Percentiles rank a stretch among this genome's conserved stretches.
Evolutionary conservation across 2,888 invertebrate genomes (phyloP).

Genomic region (Pseudococcus jackbeardsleyi): DNA sequence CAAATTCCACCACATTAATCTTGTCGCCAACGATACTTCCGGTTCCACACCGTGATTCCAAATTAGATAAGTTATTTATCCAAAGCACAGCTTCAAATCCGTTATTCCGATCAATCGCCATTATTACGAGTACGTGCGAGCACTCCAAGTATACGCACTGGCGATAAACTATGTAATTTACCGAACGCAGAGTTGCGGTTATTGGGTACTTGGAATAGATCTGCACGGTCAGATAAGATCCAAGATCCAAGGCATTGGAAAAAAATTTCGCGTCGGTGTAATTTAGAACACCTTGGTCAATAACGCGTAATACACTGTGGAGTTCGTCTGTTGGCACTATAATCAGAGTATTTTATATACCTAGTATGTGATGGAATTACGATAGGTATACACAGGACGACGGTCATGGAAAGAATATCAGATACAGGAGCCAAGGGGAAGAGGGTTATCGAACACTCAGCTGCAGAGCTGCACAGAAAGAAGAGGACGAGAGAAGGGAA

Average conservation of each 20-base stretch:
- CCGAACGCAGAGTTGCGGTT: constrained; percentile 9
- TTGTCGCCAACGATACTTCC: neutral
- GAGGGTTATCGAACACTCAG: neutral
- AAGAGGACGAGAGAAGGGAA: neutral
- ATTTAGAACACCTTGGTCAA: neutral
- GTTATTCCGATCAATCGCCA: neutral
- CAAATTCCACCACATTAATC: too few relatives aligned
- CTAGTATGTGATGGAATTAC: neutral
- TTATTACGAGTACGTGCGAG: neutral
- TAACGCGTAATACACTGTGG: neutral
- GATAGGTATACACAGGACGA: neutral
- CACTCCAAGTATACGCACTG: neutral
- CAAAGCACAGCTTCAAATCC: neutral
- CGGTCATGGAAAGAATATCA: neutral
- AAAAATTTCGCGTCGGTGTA: neutral
- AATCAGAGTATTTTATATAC: constrained; percentile 1
- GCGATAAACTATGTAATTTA: constrained; percentile 24
- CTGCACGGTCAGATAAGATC: neutral
- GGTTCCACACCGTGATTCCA: neutral
- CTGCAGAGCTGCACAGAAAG: neutral
- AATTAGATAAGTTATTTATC: neutral
- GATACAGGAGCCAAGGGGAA: neutral
- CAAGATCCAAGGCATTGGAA: neutral
- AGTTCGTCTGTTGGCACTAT: neutral
- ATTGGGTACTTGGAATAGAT: neutral